phyloP scores from a whole-genome alignment of 2,113 vertebrate genomes.

The Montifringilla adamsi region DNA sequence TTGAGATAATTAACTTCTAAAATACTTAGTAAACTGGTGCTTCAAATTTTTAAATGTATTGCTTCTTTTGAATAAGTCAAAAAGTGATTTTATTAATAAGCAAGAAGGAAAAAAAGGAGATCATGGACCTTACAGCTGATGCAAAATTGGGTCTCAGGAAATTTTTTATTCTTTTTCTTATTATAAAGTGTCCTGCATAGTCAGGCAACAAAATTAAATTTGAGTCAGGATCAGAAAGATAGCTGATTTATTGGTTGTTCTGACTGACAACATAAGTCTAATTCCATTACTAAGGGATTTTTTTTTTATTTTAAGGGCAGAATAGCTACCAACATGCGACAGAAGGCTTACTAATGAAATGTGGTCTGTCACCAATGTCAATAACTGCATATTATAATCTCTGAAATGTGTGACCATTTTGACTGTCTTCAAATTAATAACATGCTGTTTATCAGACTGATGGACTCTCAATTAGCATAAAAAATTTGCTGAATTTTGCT shows the following conservation, averaged over 20 bases:
- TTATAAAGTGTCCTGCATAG: neutral
- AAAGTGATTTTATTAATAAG: neutral
- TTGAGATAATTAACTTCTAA: neutral
- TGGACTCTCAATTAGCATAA: neutral
- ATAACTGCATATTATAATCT: neutral
- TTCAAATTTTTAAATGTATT: neutral
- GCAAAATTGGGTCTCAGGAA: neutral
- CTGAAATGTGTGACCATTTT: conserved; percentile 27
- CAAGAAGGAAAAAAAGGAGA: neutral
- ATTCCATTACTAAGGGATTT: neutral
- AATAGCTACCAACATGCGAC: neutral
- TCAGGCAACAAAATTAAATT: conserved; percentile 7
- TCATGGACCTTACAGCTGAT: neutral
- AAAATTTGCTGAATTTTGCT: neutral
- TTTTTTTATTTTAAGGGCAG: neutral
- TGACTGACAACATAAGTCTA: neutral
- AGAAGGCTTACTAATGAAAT: conserved; percentile 45
- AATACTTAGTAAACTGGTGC: neutral
- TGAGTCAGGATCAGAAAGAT: neutral
- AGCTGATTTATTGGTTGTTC: neutral
- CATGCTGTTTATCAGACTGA: conserved; percentile 1
- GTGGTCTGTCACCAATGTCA: conserved; percentile 29
- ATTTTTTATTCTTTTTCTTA: neutral
- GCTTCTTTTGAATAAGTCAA: neutral
- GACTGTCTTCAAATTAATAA: conserved; percentile 30